Conservation (phyloP, 2,888 invertebrate species). For the Aspidapion aeneum region DNA sequence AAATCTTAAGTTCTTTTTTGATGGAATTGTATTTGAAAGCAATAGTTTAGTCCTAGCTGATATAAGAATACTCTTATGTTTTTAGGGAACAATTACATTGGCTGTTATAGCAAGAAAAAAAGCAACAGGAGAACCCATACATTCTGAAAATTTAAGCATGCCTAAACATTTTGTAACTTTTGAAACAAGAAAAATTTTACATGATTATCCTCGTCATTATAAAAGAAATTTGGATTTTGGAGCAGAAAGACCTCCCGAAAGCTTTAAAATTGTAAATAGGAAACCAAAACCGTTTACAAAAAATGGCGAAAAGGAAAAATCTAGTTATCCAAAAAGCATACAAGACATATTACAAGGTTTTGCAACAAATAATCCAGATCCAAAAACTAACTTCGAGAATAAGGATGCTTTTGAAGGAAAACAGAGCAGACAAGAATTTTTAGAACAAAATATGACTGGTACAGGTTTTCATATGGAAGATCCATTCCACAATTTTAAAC, state of each 20-base stretch:
- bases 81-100: conserved; percentile 2
- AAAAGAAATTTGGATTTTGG: not conserved
- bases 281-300: not conserved
- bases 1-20: too few species aligned
- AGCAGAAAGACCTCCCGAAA: not conserved
- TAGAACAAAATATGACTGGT: not conserved
- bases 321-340: conserved; percentile 39
- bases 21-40: too few species aligned
- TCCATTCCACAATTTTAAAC: conserved; percentile 67
- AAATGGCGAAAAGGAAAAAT: not conserved
- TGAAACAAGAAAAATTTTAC: not conserved
- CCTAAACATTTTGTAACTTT: too few species aligned
- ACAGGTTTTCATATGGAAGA: conserved; percentile 45
- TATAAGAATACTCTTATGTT: not conserved
- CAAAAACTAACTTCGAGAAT: conserved; percentile 1
- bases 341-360: conserved; percentile 41
- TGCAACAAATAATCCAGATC: conserved; percentile 18
- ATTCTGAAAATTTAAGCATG: not conserved
- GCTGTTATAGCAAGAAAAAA: not conserved
- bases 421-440: not conserved
- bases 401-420: not conserved
- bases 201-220: not conserved
- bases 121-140: not conserved
- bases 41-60: too few species aligned
- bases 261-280: not conserved